These are phyloP conservation scores for Sebastes elongatus DNA, from an alignment of 2,797 vertebrate species.

Conservation along the genomic window DNA sequence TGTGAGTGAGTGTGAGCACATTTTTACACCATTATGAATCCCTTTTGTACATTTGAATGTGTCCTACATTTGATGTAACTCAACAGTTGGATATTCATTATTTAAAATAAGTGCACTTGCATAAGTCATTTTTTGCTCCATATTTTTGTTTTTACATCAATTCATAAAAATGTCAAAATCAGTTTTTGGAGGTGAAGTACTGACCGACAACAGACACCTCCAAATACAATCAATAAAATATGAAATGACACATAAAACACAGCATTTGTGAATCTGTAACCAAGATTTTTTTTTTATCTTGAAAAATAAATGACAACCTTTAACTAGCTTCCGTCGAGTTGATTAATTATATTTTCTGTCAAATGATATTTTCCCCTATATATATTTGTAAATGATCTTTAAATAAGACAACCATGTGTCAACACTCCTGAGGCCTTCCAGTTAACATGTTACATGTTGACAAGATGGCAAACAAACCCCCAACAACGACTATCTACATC, in stretches of 20 bases:
- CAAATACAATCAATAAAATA: not conserved
- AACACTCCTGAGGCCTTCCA: conserved; percentile 48
- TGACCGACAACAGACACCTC: too few species aligned
- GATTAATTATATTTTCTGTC: not conserved
- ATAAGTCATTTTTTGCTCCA: not conserved
- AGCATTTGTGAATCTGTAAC: too few species aligned
- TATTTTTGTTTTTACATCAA: not conserved
- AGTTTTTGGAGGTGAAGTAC: not conserved
- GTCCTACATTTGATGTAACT: not conserved
- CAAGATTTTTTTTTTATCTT: not conserved
- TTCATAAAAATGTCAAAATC: not conserved
- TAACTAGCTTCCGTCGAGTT: not conserved
- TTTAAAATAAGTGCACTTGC: not conserved
- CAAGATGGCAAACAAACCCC: conserved; percentile 8
- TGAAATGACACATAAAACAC: not conserved
- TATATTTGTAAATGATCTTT: not conserved
- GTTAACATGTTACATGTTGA: not conserved
- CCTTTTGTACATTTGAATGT: not conserved
- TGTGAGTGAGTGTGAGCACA: not conserved
- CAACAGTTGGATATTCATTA: not conserved
- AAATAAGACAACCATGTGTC: not conserved
- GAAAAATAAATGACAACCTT: not conserved
- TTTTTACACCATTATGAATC: not conserved
- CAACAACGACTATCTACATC: not conserved
- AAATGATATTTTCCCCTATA: rapidly evolving